phyloP scores from a whole-genome alignment of 1,140 invertebrate genomes.

The Magallana gigas region DNA sequence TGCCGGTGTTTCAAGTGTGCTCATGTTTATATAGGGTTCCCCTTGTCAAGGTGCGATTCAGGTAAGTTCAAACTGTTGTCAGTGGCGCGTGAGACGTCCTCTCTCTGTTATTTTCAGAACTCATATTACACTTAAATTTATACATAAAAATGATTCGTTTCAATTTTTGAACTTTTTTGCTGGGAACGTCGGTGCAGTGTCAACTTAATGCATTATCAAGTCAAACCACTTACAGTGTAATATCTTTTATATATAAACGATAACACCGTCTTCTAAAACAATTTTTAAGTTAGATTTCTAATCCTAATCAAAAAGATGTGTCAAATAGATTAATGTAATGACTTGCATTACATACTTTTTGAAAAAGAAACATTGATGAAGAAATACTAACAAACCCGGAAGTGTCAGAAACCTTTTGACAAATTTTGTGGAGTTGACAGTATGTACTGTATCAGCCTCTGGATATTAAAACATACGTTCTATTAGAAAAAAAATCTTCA shows the following conservation, averaged over 20 bases:
- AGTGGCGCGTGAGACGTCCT: constrained; percentile 28
- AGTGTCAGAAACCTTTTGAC: neutral
- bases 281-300: neutral
- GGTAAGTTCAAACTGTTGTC: constrained; percentile 32
- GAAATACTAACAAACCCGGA: neutral
- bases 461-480: too few relatives aligned
- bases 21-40: constrained; percentile 18
- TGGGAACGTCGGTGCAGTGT: neutral
- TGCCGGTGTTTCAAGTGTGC: constrained; percentile 21
- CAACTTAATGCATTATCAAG: neutral
- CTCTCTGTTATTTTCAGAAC: constrained; percentile 12
- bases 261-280: neutral
- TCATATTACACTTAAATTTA: constrained; percentile 21
- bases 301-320: neutral
- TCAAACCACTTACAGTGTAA: neutral
- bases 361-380: neutral
- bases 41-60: constrained; percentile 32
- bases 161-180: constrained; percentile 12
- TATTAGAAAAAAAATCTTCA: too few relatives aligned
- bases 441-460: too few relatives aligned
- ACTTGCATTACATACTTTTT: neutral
- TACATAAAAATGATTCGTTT: constrained; percentile 1
- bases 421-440: too few relatives aligned
- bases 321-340: neutral
- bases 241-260: neutral